Conservation (phyloP, 1,140 invertebrate genomes). For the Drepana arcuata region DNA sequence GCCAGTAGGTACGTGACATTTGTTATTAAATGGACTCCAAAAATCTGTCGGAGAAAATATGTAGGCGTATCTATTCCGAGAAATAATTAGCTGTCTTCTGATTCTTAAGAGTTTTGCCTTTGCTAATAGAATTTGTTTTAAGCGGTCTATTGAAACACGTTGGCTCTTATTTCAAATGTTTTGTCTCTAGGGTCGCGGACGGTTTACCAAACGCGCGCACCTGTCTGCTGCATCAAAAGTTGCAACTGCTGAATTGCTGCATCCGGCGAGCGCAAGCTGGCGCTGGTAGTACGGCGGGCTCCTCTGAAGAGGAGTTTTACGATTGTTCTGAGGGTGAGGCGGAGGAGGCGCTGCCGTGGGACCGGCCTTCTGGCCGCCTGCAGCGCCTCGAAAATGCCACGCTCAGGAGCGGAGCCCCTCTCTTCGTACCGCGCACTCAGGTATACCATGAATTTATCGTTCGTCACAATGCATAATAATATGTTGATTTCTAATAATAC, state of each 20-base stretch:
- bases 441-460: too few species aligned
- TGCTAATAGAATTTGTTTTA: too few species aligned
- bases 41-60: too few species aligned
- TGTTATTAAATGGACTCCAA: conserved; percentile 16
- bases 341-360: conserved; percentile 76
- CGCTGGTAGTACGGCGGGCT: conserved; percentile 35
- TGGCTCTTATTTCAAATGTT: conserved; percentile 7
- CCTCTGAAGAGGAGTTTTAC: conserved; percentile 87
- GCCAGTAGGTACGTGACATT: conserved; percentile 26
- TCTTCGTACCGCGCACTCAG: conserved; percentile 59
- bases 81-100: too few species aligned
- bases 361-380: conserved; percentile 58
- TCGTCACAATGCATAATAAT: too few species aligned
- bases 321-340: conserved; percentile 81
- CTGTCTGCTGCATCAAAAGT: conserved; percentile 95
- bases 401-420: conserved; percentile 47
- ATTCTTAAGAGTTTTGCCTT: too few species aligned
- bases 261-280: conserved; percentile 77
- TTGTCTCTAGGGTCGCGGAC: conserved; percentile 76
- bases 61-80: too few species aligned
- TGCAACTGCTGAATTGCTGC: conserved; percentile 97
- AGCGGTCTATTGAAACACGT: conserved; percentile 2
- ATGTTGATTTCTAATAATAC: too few species aligned
- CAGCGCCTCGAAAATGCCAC: conserved; percentile 41
- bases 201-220: conserved; percentile 88